These are phyloP conservation scores for Drosophila yooni DNA, from an alignment of 2,888 invertebrate species.

Conservation along the genomic window DNA sequence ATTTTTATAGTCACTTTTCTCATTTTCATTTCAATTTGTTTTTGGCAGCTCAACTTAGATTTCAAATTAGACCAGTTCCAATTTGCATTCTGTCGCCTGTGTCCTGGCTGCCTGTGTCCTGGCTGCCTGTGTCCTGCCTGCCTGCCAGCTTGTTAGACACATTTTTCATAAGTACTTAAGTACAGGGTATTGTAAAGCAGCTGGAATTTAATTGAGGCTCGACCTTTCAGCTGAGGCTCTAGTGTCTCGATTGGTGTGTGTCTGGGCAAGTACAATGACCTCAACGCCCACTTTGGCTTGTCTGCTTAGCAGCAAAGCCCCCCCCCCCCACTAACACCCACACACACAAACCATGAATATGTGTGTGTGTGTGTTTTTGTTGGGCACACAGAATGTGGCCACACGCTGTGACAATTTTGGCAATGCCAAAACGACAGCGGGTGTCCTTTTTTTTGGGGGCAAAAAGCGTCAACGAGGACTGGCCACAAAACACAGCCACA, in stretches of 20 bases:
- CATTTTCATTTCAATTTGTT: not conserved
- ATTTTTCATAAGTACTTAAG: not conserved
- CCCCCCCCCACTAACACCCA: fast-evolving
- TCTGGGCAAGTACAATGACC: constrained; percentile 20
- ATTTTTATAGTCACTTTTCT: fast-evolving
- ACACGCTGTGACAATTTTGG: constrained; percentile 73
- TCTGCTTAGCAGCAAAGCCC: constrained; percentile 3
- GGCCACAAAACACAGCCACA: constrained; percentile 55
- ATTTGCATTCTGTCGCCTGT: not conserved
- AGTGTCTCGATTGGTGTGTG: not conserved
- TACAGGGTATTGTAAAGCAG: constrained; percentile 1
- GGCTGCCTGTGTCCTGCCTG: not conserved
- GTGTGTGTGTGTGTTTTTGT: not conserved
- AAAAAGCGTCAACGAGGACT: constrained; percentile 3
- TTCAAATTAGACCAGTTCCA: not conserved
- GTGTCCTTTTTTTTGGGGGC: constrained; percentile 33
- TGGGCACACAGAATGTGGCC: constrained; percentile 36
- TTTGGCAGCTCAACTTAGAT: not conserved
- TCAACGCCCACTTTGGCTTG: constrained; percentile 19
- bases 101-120: not conserved
- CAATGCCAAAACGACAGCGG: constrained; percentile 54
- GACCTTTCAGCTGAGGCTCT: not conserved
- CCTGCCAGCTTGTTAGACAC: not conserved
- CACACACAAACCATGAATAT: not conserved
- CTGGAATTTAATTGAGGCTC: constrained; percentile 21